phyloP scores from a whole-genome alignment of 2,888 invertebrate genomes.

The Protodeltote pygarga region DNA sequence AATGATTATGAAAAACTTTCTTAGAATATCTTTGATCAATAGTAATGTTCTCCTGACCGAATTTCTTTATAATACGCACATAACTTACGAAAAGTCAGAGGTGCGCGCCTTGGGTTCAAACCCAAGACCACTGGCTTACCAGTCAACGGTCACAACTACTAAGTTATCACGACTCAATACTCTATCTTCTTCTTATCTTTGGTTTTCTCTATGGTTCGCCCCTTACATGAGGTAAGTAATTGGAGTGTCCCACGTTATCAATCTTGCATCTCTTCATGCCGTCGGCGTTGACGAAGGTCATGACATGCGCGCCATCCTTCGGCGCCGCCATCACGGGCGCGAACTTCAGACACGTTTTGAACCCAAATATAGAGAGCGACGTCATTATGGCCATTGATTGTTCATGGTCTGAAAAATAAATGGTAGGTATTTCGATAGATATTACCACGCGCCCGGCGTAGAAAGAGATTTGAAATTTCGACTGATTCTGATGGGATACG shows the following conservation, averaged over 20 bases:
- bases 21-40: too few species aligned
- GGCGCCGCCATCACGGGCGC: conserved; percentile 65
- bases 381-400: conserved; percentile 64
- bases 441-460: neutral
- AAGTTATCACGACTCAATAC: too few species aligned
- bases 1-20: too few species aligned
- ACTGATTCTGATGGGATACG: too few species aligned
- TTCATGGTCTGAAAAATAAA: conserved; percentile 61
- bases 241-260: conserved; percentile 52
- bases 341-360: conserved; percentile 75
- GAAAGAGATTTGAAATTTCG: neutral
- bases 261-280: conserved; percentile 64
- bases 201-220: too few species aligned
- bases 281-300: conserved; percentile 68
- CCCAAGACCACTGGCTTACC: too few species aligned
- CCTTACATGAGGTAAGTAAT: conserved; percentile 70
- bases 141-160: too few species aligned
- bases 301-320: conserved; percentile 52
- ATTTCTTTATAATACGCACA: too few species aligned
- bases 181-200: too few species aligned
- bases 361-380: conserved; percentile 61
- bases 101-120: too few species aligned
- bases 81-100: too few species aligned
- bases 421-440: neutral
- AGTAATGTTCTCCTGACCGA: too few species aligned